phyloP scores from a whole-genome alignment of 1,140 invertebrate genomes.

The Calliphora vicina region DNA sequence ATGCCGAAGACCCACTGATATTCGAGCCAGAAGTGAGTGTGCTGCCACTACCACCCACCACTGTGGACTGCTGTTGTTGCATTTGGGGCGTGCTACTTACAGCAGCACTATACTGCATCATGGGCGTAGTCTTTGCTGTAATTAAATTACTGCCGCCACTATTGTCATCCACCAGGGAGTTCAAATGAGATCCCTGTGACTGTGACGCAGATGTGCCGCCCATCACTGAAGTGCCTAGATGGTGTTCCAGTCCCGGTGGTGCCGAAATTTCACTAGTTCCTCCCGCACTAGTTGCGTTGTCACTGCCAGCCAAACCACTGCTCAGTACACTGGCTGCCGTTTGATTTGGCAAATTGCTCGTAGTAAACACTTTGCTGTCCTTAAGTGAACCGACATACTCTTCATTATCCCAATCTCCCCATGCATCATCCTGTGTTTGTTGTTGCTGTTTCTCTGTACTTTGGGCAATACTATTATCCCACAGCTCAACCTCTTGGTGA shows the following conservation, averaged over 20 bases:
- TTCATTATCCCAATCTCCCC: conserved; percentile 90
- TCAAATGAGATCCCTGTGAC: conserved; percentile 55
- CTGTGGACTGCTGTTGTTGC: conserved; percentile 43
- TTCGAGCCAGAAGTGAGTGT: conserved; percentile 1
- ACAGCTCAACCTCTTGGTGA: conserved; percentile 65
- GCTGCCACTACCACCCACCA: conserved; percentile 31
- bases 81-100: conserved; percentile 56
- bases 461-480: conserved; percentile 64
- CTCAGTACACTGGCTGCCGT: conserved; percentile 54
- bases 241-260: conserved; percentile 58
- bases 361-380: conserved; percentile 94
- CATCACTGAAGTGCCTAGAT: conserved; percentile 45
- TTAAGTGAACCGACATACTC: conserved; percentile 92
- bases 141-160: conserved; percentile 22
- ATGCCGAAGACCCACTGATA: conserved; percentile 25
- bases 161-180: conserved; percentile 38
- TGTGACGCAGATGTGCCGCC: conserved; percentile 36
- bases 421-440: conserved; percentile 57
- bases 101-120: conserved; percentile 57
- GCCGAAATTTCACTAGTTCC: conserved; percentile 51
- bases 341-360: conserved; percentile 67
- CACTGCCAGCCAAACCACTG: conserved; percentile 41
- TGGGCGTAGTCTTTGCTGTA: conserved; percentile 46
- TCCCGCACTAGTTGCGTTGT: conserved; percentile 32
- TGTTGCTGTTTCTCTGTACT: conserved; percentile 57